Conservation (phyloP, 2,888 invertebrate species). For the Stramonita haemastoma region DNA sequence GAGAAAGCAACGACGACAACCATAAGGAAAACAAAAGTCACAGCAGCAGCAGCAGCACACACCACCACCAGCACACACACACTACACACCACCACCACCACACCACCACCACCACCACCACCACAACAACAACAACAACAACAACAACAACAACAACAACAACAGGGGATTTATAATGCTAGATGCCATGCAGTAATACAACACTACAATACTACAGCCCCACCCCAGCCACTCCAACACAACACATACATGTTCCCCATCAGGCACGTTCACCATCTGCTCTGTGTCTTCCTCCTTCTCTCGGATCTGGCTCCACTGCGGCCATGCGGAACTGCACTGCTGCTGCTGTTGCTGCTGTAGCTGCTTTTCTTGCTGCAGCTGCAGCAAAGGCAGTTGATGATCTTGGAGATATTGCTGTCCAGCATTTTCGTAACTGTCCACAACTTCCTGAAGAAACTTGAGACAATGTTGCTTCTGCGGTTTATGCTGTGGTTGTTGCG, state of each 20-base stretch:
- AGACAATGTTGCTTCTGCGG: slow-evolving; percentile 4
- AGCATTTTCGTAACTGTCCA: neutral
- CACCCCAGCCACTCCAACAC: too few relatives aligned
- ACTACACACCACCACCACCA: neutral
- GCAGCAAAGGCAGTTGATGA: neutral
- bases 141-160: neutral
- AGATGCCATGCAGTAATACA: too few relatives aligned
- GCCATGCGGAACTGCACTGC: neutral
- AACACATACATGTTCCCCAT: neutral
- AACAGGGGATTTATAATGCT: too few relatives aligned
- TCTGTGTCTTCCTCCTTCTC: neutral
- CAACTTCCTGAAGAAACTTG: neutral
- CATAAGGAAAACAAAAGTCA: too few relatives aligned
- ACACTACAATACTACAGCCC: too few relatives aligned
- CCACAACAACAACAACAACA: neutral
- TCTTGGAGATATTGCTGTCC: neutral
- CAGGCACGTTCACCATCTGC: neutral
- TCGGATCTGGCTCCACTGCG: too few relatives aligned
- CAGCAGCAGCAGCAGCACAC: neutral
- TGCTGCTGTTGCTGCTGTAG: slow-evolving; percentile 6
- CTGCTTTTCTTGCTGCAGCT: neutral
- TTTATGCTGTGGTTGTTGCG: neutral
- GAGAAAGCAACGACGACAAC: neutral
- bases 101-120: too few relatives aligned
- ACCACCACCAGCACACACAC: neutral